Conservation (phyloP, 2,888 invertebrate species). For the Lasioglossum figueresi region DNA sequence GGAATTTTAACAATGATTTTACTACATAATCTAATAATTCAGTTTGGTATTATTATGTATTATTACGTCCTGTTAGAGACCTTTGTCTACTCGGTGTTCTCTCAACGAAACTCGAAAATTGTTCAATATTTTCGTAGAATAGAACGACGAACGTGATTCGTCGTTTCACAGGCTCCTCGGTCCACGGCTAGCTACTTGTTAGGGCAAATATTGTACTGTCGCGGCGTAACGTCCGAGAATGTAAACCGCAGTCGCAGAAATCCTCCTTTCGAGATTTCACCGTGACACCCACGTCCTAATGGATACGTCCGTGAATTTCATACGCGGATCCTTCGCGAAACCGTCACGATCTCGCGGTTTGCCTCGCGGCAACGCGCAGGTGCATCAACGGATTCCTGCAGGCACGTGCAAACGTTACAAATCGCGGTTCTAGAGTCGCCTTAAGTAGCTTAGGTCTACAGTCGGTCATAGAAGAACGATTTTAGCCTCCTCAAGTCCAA, state of each 20-base stretch:
- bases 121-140: neutral
- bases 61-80: neutral
- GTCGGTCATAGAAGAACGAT: neutral
- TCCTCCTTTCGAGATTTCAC: constrained; percentile 1
- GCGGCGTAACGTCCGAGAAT: constrained; percentile 32
- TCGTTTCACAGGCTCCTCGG: constrained; percentile 15
- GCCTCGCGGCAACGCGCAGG: neutral
- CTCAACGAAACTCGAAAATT: neutral
- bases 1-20: neutral
- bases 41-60: neutral
- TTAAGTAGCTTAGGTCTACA: neutral
- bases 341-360: constrained; percentile 19
- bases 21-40: neutral
- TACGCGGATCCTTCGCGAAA: neutral
- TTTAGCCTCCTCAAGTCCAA: neutral
- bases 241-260: constrained; percentile 29
- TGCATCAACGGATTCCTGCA: neutral
- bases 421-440: neutral
- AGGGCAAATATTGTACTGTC: constrained; percentile 24
- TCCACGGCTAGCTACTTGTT: neutral
- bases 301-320: constrained; percentile 19
- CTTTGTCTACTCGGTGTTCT: neutral
- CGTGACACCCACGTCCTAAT: constrained; percentile 11
- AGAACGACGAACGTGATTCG: neutral
- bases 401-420: neutral